phyloP scores from a whole-genome alignment of 2,797 vertebrate genomes.

The Enoplosus armatus region DNA sequence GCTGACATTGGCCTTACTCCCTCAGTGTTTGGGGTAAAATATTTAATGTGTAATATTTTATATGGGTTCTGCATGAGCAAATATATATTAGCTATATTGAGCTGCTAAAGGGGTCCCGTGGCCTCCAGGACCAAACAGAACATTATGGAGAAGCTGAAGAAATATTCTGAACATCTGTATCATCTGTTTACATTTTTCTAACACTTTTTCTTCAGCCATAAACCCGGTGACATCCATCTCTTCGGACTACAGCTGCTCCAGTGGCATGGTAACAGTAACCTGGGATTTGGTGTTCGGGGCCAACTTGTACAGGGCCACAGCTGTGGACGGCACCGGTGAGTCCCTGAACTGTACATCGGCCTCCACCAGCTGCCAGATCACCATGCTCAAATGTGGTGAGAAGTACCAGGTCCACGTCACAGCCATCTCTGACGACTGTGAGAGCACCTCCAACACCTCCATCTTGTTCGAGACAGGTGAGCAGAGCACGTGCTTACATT shows the following conservation, averaged over 20 bases:
- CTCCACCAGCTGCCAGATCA: slow-evolving; percentile 78
- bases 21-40: neutral
- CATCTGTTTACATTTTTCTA: neutral
- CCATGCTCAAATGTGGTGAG: slow-evolving; percentile 79
- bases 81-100: neutral
- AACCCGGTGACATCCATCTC: slow-evolving; percentile 70
- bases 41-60: neutral
- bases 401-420: slow-evolving; percentile 74
- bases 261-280: slow-evolving; percentile 66
- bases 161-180: slow-evolving; percentile 2
- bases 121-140: neutral
- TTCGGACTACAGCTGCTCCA: slow-evolving; percentile 77
- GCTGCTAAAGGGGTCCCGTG: neutral
- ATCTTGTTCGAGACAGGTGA: slow-evolving; percentile 84
- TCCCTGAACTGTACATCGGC: slow-evolving; percentile 77
- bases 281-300: slow-evolving; percentile 82
- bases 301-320: slow-evolving; percentile 75
- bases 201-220: slow-evolving; percentile 66
- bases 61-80: neutral
- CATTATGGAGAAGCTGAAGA: neutral
- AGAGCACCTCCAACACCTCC: slow-evolving; percentile 64
- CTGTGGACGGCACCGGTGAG: slow-evolving; percentile 55
- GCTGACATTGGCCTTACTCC: neutral
- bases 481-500: neutral
- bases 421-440: slow-evolving; percentile 76